Evolutionary conservation across 1,140 invertebrate species (phyloP), one percentile per base, ranked within the genome.

Genomic region (Drosophila rufa): DNA sequence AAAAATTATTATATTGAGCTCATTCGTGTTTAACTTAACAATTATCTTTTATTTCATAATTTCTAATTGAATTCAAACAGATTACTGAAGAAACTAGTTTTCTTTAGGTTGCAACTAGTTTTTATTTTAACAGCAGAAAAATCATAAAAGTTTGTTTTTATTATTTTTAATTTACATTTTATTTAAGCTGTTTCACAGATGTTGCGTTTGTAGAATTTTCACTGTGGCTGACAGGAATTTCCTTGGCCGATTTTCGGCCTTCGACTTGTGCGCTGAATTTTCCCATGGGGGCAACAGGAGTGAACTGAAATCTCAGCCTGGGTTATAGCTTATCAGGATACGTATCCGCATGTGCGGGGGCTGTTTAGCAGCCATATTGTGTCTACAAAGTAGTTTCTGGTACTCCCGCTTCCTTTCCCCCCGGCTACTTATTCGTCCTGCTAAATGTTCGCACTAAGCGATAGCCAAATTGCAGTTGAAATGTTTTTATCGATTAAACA

Each of bases 401-500:
- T 68, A 43, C 46, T 45, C 45, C 33, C 19, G 14, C 33, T n/a
- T 12, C 59, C 40, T 22, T 12, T 25, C 17, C 15, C 14, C 9
- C 46, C 19, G 27, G 38, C 55, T 79, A 60, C 82, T 82, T 80
- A 77, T 79, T 82, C 84, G 68, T 78, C 64, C 85, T 77, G 79
- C 80, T 80, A 89, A 87, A 87, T 80, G 80, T 74, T 74, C 66
- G 45, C 67, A 79, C 48, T 51, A 85, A 64, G 47, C 82, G 82
- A 85, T 81, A 80, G 69, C 77, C 66, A 85, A 90, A 85, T 79
- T 90, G 81, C 85, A 90, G 79, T 73, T 79, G 75, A 89, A 90
- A 82, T 74, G 81, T 68, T 68, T 83, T 82, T 90, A 90, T 90
- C 85, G 85, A 90, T 90, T 90, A 61, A 90, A 90, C 85, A 90